Percentiles rank a stretch among this genome's conserved stretches.
These are phyloP conservation scores for Chrysolophus pictus DNA, from an alignment of 2,797 vertebrate genomes.

Conservation along the genomic window DNA sequence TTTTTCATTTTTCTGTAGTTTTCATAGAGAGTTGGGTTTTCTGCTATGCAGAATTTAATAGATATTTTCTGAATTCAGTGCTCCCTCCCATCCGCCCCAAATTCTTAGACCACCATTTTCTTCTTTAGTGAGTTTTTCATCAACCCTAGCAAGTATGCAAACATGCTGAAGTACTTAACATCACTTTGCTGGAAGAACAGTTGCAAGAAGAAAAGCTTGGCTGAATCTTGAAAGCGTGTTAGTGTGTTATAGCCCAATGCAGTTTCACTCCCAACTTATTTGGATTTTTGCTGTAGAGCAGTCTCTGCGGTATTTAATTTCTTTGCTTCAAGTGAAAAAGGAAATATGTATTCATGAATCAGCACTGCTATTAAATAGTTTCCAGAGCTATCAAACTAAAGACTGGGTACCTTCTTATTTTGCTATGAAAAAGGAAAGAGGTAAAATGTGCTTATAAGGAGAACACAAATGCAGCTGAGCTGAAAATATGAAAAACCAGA, in stretches of 20 bases:
- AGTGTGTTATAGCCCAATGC: neutral
- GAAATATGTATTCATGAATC: neutral
- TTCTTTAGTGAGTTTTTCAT: conserved; percentile 23
- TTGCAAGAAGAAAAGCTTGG: neutral
- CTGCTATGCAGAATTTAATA: neutral
- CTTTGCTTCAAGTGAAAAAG: neutral
- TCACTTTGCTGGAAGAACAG: neutral
- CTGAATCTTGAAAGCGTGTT: neutral
- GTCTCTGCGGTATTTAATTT: neutral
- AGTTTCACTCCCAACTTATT: neutral
- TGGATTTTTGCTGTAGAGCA: neutral
- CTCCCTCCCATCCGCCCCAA: too few species aligned
- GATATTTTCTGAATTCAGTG: neutral
- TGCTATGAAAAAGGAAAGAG: neutral
- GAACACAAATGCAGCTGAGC: neutral
- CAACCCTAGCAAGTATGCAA: neutral
- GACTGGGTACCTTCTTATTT: neutral
- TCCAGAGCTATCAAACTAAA: neutral
- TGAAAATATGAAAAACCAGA: neutral
- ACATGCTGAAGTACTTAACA: neutral
- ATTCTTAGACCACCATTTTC: neutral
- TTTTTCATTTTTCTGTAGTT: neutral
- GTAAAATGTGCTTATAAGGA: neutral
- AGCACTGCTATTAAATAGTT: neutral
- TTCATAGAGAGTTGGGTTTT: neutral